phyloP scores from a whole-genome alignment of 64 coral and sea anemone species.

The Astreopora myriophthalma region DNA sequence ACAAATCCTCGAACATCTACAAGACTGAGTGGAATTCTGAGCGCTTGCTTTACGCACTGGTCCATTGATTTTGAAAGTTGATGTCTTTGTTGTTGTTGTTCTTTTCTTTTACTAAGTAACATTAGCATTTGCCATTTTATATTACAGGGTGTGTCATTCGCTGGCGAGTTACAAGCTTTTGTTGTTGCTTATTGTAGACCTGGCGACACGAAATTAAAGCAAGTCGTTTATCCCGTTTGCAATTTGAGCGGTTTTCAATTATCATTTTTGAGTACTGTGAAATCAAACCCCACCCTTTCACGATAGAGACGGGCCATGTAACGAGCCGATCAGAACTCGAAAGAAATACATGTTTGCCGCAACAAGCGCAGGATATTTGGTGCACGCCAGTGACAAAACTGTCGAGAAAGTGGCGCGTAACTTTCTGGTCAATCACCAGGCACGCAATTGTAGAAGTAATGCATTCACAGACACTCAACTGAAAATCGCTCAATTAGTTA shows the following conservation, averaged over 20 bases:
- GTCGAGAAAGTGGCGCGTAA: too few species aligned
- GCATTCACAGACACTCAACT: neutral
- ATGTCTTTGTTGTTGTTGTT: too few species aligned
- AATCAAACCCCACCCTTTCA: neutral
- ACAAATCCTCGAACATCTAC: neutral
- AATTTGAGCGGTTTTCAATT: neutral
- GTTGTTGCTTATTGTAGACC: too few species aligned
- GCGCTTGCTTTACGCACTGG: too few species aligned
- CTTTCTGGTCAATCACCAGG: neutral
- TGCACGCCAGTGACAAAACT: too few species aligned
- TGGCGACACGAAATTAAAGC: neutral
- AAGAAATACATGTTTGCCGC: neutral
- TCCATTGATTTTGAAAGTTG: too few species aligned
- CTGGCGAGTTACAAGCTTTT: too few species aligned
- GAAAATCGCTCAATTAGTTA: neutral
- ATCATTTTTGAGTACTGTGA: neutral
- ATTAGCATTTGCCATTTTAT: too few species aligned
- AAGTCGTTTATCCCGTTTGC: neutral
- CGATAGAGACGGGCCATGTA: neutral
- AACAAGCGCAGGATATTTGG: too few species aligned
- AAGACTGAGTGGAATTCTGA: neutral
- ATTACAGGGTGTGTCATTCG: too few species aligned
- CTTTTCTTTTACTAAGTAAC: too few species aligned
- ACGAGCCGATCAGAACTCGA: neutral
- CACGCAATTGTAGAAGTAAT: neutral